phyloP scores from a whole-genome alignment of 2,113 vertebrate species.

The Sebastes fasciatus region DNA sequence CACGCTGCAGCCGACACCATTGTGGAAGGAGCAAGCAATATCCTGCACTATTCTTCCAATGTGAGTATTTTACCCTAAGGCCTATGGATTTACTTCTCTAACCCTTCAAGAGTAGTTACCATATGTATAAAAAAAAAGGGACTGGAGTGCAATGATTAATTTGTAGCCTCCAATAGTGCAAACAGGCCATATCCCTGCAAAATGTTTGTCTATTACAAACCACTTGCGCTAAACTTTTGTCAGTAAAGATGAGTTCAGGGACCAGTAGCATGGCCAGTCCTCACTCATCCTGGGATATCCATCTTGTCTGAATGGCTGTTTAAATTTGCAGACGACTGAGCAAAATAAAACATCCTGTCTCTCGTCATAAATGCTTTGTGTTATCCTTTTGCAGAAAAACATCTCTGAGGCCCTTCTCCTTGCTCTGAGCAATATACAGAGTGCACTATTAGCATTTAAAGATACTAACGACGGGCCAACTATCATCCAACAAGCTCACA shows the following conservation, averaged over 20 bases:
- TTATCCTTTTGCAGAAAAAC: slow-evolving; percentile 60
- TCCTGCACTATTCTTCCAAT: slow-evolving; percentile 81
- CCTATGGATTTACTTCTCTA: neutral
- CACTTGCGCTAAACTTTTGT: neutral
- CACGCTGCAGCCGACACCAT: slow-evolving; percentile 70
- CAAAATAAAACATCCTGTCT: neutral
- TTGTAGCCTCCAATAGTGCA: no score
- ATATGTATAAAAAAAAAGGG: neutral
- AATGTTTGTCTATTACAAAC: neutral
- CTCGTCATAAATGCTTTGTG: neutral
- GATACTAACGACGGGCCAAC: slow-evolving; percentile 73
- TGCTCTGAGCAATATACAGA: slow-evolving; percentile 83
- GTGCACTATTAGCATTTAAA: slow-evolving; percentile 82
- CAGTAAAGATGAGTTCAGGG: neutral
- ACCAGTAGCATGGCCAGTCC: neutral
- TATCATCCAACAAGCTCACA: slow-evolving; percentile 73
- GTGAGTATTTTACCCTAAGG: slow-evolving; percentile 36
- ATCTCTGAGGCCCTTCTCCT: slow-evolving; percentile 75
- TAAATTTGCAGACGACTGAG: neutral
- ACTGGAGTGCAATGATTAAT: neutral
- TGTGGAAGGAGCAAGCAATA: slow-evolving; percentile 83
- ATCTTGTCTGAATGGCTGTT: neutral
- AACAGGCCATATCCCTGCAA: neutral
- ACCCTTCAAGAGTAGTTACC: neutral
- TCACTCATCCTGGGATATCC: neutral